phyloP scores from a whole-genome alignment of 2,113 vertebrate species.

The Bos indicus region DNA sequence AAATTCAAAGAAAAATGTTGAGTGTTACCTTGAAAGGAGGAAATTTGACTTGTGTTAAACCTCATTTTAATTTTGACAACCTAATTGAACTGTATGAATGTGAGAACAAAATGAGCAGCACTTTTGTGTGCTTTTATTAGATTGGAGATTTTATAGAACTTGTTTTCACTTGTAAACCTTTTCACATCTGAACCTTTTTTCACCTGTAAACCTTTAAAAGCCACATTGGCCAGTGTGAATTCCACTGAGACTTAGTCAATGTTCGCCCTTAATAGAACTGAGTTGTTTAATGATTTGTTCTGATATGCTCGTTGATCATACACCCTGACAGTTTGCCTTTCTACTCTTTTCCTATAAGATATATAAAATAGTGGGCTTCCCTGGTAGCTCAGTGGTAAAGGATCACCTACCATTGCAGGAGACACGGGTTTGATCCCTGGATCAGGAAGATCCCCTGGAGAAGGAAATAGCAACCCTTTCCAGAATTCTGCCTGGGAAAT shows the following conservation, averaged over 20 bases:
- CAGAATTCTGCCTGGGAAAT: background rate
- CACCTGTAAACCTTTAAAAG: background rate
- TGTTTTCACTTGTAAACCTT: conserved; percentile 30
- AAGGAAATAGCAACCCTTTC: background rate
- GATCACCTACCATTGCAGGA: background rate
- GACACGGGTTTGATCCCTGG: background rate
- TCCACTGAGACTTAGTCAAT: background rate
- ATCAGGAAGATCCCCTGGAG: background rate
- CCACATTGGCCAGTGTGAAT: background rate
- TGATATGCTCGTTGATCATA: background rate
- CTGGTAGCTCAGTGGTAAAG: background rate
- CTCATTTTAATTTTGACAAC: conserved; percentile 60
- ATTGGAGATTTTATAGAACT: background rate
- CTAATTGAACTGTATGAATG: conserved; percentile 54
- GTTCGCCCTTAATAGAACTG: background rate
- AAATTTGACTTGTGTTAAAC: conserved; percentile 41
- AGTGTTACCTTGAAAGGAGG: conserved; percentile 22
- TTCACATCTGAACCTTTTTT: conserved; percentile 44
- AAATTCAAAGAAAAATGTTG: conserved; percentile 39
- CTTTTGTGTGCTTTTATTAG: conserved; percentile 42
- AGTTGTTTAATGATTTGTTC: background rate
- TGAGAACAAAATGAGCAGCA: conserved; percentile 38
- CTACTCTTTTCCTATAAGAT: background rate
- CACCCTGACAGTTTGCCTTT: background rate
- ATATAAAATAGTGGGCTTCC: background rate